These are phyloP conservation scores for Lasioglossum lativentre DNA, from an alignment of 2,888 invertebrate species.

Conservation along the genomic window DNA sequence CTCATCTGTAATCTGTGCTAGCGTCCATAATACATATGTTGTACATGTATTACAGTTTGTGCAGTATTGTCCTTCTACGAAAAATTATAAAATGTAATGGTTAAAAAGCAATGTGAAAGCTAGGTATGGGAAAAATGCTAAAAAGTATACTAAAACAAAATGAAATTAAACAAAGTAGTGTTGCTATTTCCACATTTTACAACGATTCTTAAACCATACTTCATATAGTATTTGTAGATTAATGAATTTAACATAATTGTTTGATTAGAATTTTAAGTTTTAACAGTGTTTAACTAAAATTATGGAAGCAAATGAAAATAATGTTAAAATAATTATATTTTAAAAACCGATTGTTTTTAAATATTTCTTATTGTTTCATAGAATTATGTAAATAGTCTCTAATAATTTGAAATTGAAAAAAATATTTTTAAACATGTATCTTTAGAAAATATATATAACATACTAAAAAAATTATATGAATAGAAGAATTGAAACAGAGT, in stretches of 20 bases:
- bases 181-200: constrained; percentile 30
- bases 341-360: not conserved
- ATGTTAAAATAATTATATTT: constrained; percentile 13
- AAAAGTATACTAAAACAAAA: constrained; percentile 45
- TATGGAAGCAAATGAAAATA: constrained; percentile 1
- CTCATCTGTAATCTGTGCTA: constrained; percentile 69
- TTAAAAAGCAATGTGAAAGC: constrained; percentile 61
- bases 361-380: constrained; percentile 5
- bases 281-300: not conserved
- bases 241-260: not conserved
- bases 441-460: constrained; percentile 32
- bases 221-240: constrained; percentile 10
- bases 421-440: constrained; percentile 36
- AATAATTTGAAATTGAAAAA: not conserved
- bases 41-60: constrained; percentile 73
- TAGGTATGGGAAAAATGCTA: constrained; percentile 51
- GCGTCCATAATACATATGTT: constrained; percentile 71
- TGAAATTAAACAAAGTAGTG: constrained; percentile 35
- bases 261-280: not conserved
- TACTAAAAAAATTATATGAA: constrained; percentile 10
- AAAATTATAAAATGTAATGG: constrained; percentile 66
- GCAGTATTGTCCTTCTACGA: constrained; percentile 74
- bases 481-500: constrained; percentile 31
- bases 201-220: constrained; percentile 54
- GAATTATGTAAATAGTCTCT: not conserved